Percentiles rank a stretch among this genome's conserved stretches.
Conservation (phyloP, 1,140 invertebrate genomes). For the Drosophila nebulosa region DNA sequence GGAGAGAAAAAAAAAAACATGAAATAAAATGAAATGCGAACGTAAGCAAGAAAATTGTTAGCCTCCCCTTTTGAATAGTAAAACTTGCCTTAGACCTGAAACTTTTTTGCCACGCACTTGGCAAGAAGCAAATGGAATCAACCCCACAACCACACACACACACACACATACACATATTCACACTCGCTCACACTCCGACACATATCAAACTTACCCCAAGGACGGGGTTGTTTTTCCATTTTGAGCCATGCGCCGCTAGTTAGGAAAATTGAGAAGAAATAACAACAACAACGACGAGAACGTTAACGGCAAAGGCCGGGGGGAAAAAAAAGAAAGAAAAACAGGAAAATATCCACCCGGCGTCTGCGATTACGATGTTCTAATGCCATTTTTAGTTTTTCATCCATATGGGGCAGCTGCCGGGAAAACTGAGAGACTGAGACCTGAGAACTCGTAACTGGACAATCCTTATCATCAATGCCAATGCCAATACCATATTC, state of each 20-base stretch:
- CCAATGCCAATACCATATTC: background rate
- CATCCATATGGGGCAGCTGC: constrained; percentile 62
- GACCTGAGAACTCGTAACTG: constrained; percentile 28
- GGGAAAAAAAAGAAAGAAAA: background rate
- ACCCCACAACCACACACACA: constrained; percentile 39
- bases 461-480: constrained; percentile 60
- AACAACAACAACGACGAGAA: background rate
- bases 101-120: constrained; percentile 4
- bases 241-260: constrained; percentile 34
- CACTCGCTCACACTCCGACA: background rate
- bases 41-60: background rate
- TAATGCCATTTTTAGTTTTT: constrained; percentile 67
- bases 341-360: constrained; percentile 64
- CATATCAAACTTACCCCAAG: constrained; percentile 51
- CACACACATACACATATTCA: constrained; percentile 12
- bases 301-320: background rate
- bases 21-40: background rate
- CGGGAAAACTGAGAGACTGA: constrained; percentile 10
- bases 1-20: background rate
- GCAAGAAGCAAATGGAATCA: constrained; percentile 42
- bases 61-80: background rate
- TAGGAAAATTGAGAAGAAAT: constrained; percentile 33
- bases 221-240: constrained; percentile 70
- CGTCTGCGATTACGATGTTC: constrained; percentile 66
- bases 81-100: background rate